phyloP scores from a whole-genome alignment of 1,140 invertebrate species.

The Melipona quadrifasciata region DNA sequence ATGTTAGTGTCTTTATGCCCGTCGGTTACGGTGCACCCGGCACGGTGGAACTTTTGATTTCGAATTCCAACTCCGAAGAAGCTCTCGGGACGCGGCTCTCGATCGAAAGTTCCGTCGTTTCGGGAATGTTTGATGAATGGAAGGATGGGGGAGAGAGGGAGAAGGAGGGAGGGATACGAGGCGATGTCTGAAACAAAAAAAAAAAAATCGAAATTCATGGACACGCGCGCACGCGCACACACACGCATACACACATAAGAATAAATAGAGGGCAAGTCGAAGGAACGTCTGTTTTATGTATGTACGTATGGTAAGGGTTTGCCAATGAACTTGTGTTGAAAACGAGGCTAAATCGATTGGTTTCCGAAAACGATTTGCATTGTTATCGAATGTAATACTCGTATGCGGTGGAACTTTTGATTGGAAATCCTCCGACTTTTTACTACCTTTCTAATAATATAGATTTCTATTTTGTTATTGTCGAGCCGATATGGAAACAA shows the following conservation, averaged over 20 bases:
- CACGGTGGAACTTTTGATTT: constrained; percentile 55
- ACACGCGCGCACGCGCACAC: background rate
- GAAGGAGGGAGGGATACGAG: rapidly evolving
- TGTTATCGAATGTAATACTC: background rate
- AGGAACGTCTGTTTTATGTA: background rate
- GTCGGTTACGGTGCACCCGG: constrained; percentile 40
- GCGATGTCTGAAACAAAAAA: background rate
- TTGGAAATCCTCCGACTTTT: background rate
- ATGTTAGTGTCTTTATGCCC: constrained; percentile 44
- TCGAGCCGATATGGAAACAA: no score
- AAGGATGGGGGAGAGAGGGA: no score
- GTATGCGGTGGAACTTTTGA: constrained; percentile 38
- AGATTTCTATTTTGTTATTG: background rate
- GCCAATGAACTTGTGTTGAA: background rate
- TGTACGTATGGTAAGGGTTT: background rate
- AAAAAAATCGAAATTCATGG: constrained; percentile 31
- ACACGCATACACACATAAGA: no score
- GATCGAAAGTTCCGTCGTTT: constrained; percentile 48
- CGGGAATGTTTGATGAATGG: background rate
- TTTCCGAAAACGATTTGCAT: background rate
- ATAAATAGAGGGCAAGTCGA: no score
- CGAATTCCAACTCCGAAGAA: constrained; percentile 36
- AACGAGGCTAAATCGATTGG: background rate
- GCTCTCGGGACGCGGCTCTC: constrained; percentile 47
- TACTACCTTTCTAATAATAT: background rate